These are phyloP conservation scores for Parotia lawesii DNA, from an alignment of 2,113 vertebrate species.

Conservation along the genomic window DNA sequence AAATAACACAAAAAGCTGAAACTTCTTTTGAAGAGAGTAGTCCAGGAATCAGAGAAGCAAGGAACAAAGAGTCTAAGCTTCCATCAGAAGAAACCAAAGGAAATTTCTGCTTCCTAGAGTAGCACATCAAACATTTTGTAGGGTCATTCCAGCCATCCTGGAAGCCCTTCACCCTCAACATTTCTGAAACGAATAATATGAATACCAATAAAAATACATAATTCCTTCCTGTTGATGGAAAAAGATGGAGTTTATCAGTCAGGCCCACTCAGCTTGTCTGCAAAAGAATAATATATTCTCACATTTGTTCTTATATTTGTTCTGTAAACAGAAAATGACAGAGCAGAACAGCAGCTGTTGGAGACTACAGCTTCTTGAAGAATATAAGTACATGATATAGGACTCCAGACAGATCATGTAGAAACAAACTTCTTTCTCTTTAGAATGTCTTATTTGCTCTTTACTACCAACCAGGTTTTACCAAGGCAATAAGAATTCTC, in stretches of 20 bases:
- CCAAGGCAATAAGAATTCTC: not conserved
- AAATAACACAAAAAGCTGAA: conserved; percentile 52
- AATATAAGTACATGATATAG: not conserved
- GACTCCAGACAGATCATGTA: not conserved
- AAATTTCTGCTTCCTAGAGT: conserved; percentile 73
- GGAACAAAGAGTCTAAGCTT: conserved; percentile 49
- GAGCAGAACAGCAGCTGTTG: not conserved
- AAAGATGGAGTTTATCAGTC: not conserved
- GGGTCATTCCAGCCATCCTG: conserved; percentile 22
- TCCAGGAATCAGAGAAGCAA: not conserved
- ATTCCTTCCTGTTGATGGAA: conserved; percentile 1
- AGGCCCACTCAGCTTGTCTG: not conserved
- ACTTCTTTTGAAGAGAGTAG: conserved; percentile 55
- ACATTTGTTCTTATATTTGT: not conserved
- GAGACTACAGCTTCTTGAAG: not conserved
- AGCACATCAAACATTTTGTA: conserved; percentile 67
- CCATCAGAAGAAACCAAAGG: conserved; percentile 39
- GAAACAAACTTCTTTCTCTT: not conserved
- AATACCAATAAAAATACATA: not conserved
- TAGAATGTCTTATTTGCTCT: not conserved
- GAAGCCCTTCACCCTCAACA: not conserved
- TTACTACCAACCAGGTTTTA: not conserved
- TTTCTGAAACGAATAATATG: not conserved
- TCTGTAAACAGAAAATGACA: not conserved
- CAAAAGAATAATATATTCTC: not conserved